Evolutionary conservation across 2,797 vertebrate genomes (phyloP).

Genomic region (Chelon auratus): DNA sequence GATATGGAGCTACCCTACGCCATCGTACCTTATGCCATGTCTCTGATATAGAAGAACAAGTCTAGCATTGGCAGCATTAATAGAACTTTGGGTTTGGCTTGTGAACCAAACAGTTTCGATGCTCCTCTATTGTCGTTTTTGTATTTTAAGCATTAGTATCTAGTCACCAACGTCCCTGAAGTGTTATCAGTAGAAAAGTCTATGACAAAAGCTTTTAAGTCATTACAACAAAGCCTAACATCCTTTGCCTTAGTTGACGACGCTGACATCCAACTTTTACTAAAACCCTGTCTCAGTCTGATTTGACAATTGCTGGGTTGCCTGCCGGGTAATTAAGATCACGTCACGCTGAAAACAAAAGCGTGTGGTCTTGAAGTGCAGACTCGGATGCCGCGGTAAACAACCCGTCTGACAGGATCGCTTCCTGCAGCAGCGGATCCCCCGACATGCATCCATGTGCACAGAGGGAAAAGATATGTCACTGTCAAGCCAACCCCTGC

Average conservation of each 20-base stretch:
- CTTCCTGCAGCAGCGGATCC: conserved; percentile 30
- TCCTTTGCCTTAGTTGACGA: not conserved
- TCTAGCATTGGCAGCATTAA: too few relatives aligned
- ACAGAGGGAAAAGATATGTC: conserved; percentile 36
- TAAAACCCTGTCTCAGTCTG: conserved; percentile 11
- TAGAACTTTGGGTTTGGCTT: not conserved
- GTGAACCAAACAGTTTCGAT: not conserved
- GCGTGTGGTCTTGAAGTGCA: not conserved
- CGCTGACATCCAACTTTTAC: conserved; percentile 12
- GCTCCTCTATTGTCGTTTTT: not conserved
- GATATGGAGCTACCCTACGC: too few relatives aligned
- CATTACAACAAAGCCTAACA: not conserved
- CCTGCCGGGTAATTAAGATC: conserved; percentile 28
- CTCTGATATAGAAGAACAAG: too few relatives aligned
- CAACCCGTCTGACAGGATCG: conserved; percentile 1
- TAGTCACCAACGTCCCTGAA: not conserved
- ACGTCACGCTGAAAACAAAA: conserved; percentile 18
- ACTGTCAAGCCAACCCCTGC: conserved; percentile 23
- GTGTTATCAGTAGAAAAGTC: not conserved
- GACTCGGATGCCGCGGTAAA: conserved; percentile 18
- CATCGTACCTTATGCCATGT: too few relatives aligned
- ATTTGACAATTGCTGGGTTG: not conserved
- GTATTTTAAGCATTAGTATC: not conserved
- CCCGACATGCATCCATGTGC: conserved; percentile 17
- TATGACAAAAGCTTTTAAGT: conserved; percentile 4